These are phyloP conservation scores for Diarsia mendica DNA, from an alignment of 2,888 invertebrate species.

Conservation along the genomic window DNA sequence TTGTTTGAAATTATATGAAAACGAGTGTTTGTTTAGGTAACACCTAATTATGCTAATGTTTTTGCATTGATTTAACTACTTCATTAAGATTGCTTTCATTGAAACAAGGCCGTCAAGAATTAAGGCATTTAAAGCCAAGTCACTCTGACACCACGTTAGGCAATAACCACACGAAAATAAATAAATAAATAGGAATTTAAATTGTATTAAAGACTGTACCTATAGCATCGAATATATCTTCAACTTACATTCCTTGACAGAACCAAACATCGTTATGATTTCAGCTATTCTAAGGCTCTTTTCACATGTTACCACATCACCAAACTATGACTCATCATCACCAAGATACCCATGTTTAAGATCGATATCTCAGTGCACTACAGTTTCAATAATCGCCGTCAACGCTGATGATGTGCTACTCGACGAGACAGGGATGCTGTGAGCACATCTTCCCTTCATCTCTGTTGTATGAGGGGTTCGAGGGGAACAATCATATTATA, in stretches of 20 bases:
- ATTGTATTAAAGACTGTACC: background rate
- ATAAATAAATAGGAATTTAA: too few relatives aligned
- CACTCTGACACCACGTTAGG: too few relatives aligned
- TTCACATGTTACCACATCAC: too few relatives aligned
- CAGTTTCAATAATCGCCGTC: conserved; percentile 32
- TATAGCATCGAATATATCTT: too few relatives aligned
- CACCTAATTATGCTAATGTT: background rate
- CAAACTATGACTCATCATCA: background rate
- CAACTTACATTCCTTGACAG: background rate
- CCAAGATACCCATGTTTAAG: conserved; percentile 3
- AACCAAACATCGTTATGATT: background rate
- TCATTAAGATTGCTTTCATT: background rate
- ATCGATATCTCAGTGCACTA: conserved; percentile 25
- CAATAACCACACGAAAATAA: too few relatives aligned
- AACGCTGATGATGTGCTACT: conserved; percentile 32
- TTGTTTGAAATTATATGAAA: background rate
- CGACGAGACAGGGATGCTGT: conserved; percentile 19
- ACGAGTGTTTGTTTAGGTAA: background rate
- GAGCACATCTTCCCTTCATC: conserved; percentile 51
- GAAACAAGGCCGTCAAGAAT: too few relatives aligned
- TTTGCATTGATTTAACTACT: background rate
- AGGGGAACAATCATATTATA: conserved; percentile 84
- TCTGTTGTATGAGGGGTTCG: conserved; percentile 64
- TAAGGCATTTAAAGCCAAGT: too few relatives aligned
- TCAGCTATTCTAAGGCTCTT: background rate